Evolutionary conservation across 2,888 invertebrate species (phyloP).

Genomic region (Iselma pallidipennis): DNA sequence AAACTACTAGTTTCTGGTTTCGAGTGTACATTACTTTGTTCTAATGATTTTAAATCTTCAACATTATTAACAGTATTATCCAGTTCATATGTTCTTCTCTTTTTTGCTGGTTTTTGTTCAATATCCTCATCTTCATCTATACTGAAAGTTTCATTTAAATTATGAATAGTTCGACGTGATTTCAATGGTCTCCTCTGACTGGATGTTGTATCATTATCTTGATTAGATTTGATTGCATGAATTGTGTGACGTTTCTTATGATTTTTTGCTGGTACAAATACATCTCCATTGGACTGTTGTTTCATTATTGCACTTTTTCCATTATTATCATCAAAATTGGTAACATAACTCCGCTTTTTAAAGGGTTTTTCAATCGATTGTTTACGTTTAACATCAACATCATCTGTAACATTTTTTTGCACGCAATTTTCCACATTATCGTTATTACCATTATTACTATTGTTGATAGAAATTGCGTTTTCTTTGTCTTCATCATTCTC

Average conservation of each 20-base stretch:
- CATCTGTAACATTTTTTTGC: too few species aligned
- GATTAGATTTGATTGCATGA: neutral
- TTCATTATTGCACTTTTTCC: neutral
- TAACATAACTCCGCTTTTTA: neutral
- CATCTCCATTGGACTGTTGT: neutral
- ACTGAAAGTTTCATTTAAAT: neutral
- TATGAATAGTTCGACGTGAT: neutral
- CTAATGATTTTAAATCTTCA: slow-evolving; percentile 9
- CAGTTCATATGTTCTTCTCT: slow-evolving; percentile 15
- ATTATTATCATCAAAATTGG: neutral
- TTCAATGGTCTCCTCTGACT: neutral
- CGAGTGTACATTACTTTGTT: neutral
- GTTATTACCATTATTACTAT: neutral
- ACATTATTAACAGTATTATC: slow-evolving; percentile 10
- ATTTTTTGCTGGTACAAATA: neutral
- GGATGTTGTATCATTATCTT: neutral
- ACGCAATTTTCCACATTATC: neutral
- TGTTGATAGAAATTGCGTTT: neutral
- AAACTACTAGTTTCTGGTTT: neutral
- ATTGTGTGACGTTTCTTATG: neutral
- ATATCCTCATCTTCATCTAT: neutral
- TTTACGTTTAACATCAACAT: neutral
- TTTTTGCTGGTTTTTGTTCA: neutral
- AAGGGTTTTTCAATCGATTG: neutral
- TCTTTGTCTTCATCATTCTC: neutral